Evolutionary conservation across 2,797 vertebrate genomes (phyloP).

Genomic region (Antrozous pallidus): DNA sequence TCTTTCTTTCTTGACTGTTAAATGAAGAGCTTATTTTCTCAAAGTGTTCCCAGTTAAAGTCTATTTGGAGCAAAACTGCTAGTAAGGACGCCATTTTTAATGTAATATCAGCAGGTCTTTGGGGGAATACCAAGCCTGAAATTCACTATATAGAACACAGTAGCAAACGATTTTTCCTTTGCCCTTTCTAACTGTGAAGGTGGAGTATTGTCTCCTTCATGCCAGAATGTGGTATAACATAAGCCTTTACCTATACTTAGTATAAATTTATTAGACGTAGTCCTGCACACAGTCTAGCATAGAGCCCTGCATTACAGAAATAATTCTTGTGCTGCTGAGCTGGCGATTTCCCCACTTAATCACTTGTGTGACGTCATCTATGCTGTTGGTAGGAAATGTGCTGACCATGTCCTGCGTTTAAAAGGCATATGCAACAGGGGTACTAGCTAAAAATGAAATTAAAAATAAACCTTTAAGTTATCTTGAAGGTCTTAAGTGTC

Average conservation of each 20-base stretch:
- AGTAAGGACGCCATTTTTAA: slow-evolving; percentile 42
- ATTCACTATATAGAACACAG: slow-evolving; percentile 48
- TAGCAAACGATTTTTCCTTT: slow-evolving; percentile 63
- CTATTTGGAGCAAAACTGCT: slow-evolving; percentile 28
- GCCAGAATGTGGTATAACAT: slow-evolving; percentile 68
- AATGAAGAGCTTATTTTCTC: slow-evolving; percentile 52
- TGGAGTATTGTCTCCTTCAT: slow-evolving; percentile 56
- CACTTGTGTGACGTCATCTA: slow-evolving; percentile 74
- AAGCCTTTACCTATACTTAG: slow-evolving; percentile 59
- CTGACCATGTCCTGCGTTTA: slow-evolving; percentile 79
- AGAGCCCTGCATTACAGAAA: slow-evolving; percentile 54
- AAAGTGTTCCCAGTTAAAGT: slow-evolving; percentile 35
- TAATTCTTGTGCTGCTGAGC: slow-evolving; percentile 80
- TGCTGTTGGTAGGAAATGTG: slow-evolving; percentile 77
- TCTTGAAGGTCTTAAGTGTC: slow-evolving; percentile 63
- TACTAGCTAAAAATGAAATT: slow-evolving; percentile 73
- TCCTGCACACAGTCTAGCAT: slow-evolving; percentile 54
- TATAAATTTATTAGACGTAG: slow-evolving; percentile 58
- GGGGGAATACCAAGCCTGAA: slow-evolving; percentile 23
- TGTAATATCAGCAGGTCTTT: slow-evolving; percentile 55
- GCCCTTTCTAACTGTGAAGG: slow-evolving; percentile 43
- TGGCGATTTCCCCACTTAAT: slow-evolving; percentile 77
- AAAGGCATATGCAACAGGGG: slow-evolving; percentile 73
- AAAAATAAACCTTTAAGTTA: slow-evolving; percentile 73
- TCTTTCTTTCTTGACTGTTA: slow-evolving; percentile 55